These are phyloP conservation scores for Oithona nana DNA, from an alignment of 2,888 invertebrate genomes.

Conservation along the genomic window DNA sequence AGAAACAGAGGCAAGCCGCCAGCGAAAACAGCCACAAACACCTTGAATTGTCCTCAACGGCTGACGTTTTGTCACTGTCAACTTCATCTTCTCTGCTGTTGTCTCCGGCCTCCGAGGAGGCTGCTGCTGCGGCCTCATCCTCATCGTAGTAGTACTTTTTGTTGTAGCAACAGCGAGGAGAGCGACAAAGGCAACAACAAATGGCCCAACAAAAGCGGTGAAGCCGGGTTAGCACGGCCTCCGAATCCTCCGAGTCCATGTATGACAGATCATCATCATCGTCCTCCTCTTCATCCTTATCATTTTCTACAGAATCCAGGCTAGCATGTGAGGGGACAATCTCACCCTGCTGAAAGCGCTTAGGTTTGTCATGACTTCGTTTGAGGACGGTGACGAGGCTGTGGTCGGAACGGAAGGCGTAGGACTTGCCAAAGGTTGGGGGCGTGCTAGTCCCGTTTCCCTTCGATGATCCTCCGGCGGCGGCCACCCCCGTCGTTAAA, in stretches of 20 bases:
- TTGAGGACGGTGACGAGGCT: background rate
- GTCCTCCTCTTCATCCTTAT: background rate
- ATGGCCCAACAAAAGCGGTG: background rate
- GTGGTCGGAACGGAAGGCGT: background rate
- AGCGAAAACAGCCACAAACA: too few relatives aligned
- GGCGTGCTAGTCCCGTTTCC: background rate
- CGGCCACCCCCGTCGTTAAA: background rate
- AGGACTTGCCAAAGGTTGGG: slow-evolving; percentile 3
- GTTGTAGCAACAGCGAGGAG: background rate
- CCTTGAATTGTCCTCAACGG: too few relatives aligned
- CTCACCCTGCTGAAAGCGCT: background rate
- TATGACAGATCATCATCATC: too few relatives aligned
- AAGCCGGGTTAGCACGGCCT: background rate
- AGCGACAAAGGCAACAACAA: background rate
- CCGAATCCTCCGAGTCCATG: background rate
- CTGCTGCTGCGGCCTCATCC: background rate
- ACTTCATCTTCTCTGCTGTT: too few relatives aligned
- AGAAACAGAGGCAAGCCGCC: background rate
- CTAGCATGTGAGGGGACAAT: background rate
- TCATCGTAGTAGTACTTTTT: background rate
- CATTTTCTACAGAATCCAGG: background rate
- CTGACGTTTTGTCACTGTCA: too few relatives aligned
- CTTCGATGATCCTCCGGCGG: background rate
- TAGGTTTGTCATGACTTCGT: too few relatives aligned
- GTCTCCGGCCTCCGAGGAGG: too few relatives aligned